Base-by-base conservation (phyloP, 1,140 invertebrate genomes). In the Hetaerina americana region DNA sequence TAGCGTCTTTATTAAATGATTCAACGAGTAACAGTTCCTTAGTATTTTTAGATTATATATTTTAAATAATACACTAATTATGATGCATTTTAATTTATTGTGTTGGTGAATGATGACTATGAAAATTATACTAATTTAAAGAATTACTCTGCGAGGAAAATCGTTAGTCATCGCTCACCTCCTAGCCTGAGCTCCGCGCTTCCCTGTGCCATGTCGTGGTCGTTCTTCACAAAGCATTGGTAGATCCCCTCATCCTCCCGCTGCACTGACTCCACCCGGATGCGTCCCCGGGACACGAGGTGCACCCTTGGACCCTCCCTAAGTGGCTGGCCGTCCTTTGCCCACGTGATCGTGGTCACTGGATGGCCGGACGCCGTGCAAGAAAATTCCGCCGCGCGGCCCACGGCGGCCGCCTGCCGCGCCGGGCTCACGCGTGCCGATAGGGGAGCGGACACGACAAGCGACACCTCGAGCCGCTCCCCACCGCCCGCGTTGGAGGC, bases 201-300 rank as follows among this genome's bases (percentile, higher is more conserved):
- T 8, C 79, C 83, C 73, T 85, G 84, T 0, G 79, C 79, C 29
- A 78, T 79, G 49, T 84, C 81, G 26, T 78, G 72, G 15, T 82
- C 79, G 72, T 83, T 82, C 25, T 75, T 78, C 1, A 82, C 82
- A 49, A 85, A 78, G 74, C 85, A 86, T 73, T 86, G 85, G 75
- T 85, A 85, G 80, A 86, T 85, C 10, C 84, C 85, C 77, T 82
- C 73, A 71, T 80, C 78, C 73, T 79, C 77, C 78, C 79, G 74
- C 78, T 82, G 74, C 73, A 82, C 82, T 76, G 81, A 68, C 22
- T 79, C 75, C 10, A 76, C 75, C 27, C 74, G 75, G 2, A 83
- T 68, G 29, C 75, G 68, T 26, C 77, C 77, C 26, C 72, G 70
- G 57, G 72, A 57, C 49, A 75, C 72, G 66, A 77, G 73, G 28